Evolutionary conservation across 2,888 invertebrate species (phyloP).

Genomic region (Blastobasis adustella): DNA sequence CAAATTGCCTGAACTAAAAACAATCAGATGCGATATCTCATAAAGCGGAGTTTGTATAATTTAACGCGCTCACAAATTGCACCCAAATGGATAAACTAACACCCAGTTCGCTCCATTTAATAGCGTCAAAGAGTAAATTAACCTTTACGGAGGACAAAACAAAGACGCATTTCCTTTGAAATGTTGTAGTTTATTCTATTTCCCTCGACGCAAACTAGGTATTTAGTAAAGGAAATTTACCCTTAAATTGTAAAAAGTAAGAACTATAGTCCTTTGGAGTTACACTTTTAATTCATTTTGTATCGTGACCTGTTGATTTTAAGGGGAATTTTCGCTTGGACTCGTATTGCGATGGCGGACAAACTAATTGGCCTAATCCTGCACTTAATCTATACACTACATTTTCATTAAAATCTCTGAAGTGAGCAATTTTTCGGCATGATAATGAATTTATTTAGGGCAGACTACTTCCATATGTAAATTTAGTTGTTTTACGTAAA

Average conservation of each 20-base stretch:
- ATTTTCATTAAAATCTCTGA: not conserved
- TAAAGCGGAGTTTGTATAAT: no score
- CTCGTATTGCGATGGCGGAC: slow-evolving; percentile 7
- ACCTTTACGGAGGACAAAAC: slow-evolving; percentile 8
- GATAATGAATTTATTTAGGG: no score
- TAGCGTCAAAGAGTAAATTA: not conserved
- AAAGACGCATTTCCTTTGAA: slow-evolving; percentile 12
- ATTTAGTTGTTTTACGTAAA: no score
- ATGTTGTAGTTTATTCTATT: not conserved
- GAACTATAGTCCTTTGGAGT: not conserved
- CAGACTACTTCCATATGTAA: no score
- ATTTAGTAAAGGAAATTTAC: not conserved
- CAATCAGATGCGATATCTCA: no score
- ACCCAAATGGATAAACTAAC: slow-evolving; percentile 33
- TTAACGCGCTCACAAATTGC: slow-evolving; percentile 38
- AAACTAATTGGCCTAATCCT: not conserved
- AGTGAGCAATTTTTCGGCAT: no score
- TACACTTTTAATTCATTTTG: slow-evolving; percentile 4
- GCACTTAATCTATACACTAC: no score
- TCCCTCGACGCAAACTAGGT: not conserved
- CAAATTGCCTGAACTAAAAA: no score
- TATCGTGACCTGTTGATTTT: slow-evolving; percentile 15
- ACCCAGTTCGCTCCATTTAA: slow-evolving; percentile 11
- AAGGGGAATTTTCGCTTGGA: slow-evolving; percentile 34
- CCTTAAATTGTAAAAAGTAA: not conserved